phyloP scores from a whole-genome alignment of 2,888 invertebrate genomes.

The Zygogramma bicolorata region DNA sequence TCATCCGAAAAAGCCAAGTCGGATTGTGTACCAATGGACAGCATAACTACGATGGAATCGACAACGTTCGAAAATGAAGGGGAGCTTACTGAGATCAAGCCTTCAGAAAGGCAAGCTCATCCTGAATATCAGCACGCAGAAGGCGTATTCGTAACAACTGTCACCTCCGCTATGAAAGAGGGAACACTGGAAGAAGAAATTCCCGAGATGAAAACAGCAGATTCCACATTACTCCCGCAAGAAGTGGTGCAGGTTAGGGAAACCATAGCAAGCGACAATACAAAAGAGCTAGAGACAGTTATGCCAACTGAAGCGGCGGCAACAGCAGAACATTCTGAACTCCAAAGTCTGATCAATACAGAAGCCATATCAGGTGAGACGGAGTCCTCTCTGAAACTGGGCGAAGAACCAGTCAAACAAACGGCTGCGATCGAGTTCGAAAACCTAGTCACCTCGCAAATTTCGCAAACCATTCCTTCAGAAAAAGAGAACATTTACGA shows the following conservation, averaged over 20 bases:
- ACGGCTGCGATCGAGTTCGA: conserved; percentile 65
- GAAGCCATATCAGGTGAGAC: conserved; percentile 72
- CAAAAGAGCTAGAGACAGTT: conserved; percentile 62
- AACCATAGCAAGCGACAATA: conserved; percentile 69
- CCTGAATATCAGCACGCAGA: conserved; percentile 70
- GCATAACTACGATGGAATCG: conserved; percentile 71
- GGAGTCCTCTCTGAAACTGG: conserved; percentile 69
- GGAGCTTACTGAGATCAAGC: conserved; percentile 63
- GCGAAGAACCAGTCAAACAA: conserved; percentile 66
- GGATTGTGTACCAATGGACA: conserved; percentile 67
- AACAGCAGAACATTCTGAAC: conserved; percentile 68
- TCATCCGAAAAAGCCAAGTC: conserved; percentile 49
- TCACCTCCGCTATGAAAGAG: conserved; percentile 72
- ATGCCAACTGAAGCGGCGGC: conserved; percentile 67
- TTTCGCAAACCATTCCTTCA: conserved; percentile 66
- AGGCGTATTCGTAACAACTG: conserved; percentile 70
- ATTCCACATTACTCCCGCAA: conserved; percentile 62
- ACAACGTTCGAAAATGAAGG: conserved; percentile 73
- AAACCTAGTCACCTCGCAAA: conserved; percentile 66
- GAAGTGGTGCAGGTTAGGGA: conserved; percentile 71
- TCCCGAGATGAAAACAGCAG: conserved; percentile 45
- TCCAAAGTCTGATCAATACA: conserved; percentile 70
- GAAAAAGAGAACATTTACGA: conserved; percentile 67
- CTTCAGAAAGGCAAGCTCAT: conserved; percentile 67
- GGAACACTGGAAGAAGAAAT: conserved; percentile 64